Base-by-base conservation (phyloP, 1,140 invertebrate genomes). In the Micrasema longulum region DNA sequence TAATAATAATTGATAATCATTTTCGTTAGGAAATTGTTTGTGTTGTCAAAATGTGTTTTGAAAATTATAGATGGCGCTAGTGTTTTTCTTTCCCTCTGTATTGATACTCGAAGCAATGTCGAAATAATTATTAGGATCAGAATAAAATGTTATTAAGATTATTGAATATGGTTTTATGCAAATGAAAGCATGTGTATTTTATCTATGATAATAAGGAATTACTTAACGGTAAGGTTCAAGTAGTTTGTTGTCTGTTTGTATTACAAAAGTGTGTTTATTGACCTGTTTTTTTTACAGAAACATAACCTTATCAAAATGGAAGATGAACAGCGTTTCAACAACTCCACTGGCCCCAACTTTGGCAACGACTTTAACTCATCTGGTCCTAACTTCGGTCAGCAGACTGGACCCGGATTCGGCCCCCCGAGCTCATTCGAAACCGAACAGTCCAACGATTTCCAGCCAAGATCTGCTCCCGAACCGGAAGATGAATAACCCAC, bases 281-380 rank as follows among this genome's bases (percentile, higher is more conserved):
- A n/a, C n/a, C n/a, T 31, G 3, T 31, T 7, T 31, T 31, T 31
- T 7, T 18, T 48, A 11, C 47, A 48, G 45, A 48, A 48, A 48
- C 45, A 16, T 4, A 14, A 48, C 12, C 14, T 48, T 4, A 16
- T 18, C 45, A 14, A 48, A 18, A 53, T 53, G 50, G 50, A 31
- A 11, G 20, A 53, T 9, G 20, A 53, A 35, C 4, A 62, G 9
- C n/a, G 18, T 18, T 66, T 66, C 9, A 2, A 9, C n/a, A 66
- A 66, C 47, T 66, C 47, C 9, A 4, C 12, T 11, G 64, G 64
- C 35, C 64, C 64, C 12, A 66, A 66, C 38, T 47, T 69, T 9
- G 48, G 50, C 18, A 57, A 52, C 12, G n/a, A 67, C 45, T 26
- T 14, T 18, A 69, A 69, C 35, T 55, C 66, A 20, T 50, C 53